Evolutionary conservation across 2,113 vertebrate species (phyloP).

Genomic region (Hippoglossus stenolepis): DNA sequence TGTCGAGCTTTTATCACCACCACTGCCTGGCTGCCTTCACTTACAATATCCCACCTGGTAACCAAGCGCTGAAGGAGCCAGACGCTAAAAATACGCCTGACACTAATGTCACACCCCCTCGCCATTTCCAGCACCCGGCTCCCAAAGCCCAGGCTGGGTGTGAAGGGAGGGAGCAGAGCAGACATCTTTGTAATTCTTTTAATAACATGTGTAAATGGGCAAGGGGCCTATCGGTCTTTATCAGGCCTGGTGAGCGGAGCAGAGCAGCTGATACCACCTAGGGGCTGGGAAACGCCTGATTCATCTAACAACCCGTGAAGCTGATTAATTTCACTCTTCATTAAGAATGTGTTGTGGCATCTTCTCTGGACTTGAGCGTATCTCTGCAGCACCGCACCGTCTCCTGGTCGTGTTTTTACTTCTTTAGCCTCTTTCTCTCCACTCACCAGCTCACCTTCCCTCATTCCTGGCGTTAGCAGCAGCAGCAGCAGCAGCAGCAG

Average conservation of each 20-base stretch:
- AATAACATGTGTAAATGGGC: constrained; percentile 82
- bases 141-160: constrained; percentile 67
- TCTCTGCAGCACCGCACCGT: constrained; percentile 34
- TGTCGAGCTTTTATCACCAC: constrained; percentile 56
- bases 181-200: constrained; percentile 83
- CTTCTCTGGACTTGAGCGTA: constrained; percentile 70
- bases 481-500: constrained; percentile 40
- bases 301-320: constrained; percentile 81
- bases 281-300: constrained; percentile 81
- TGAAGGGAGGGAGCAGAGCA: constrained; percentile 65
- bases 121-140: constrained; percentile 71
- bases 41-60: constrained; percentile 68
- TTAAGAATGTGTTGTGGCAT: constrained; percentile 82
- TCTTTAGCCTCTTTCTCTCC: constrained; percentile 4
- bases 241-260: constrained; percentile 70
- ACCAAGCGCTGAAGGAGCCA: constrained; percentile 43
- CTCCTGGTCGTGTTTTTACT: constrained; percentile 51
- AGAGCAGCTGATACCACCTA: constrained; percentile 81
- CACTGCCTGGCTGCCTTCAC: constrained; percentile 47
- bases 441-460: constrained; percentile 17
- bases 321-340: constrained; percentile 87
- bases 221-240: constrained; percentile 79
- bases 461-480: constrained; percentile 41
- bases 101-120: constrained; percentile 66
- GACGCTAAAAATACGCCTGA: constrained; percentile 73